phyloP scores from a whole-genome alignment of 2,797 vertebrate species.

The Danio albolineatus region DNA sequence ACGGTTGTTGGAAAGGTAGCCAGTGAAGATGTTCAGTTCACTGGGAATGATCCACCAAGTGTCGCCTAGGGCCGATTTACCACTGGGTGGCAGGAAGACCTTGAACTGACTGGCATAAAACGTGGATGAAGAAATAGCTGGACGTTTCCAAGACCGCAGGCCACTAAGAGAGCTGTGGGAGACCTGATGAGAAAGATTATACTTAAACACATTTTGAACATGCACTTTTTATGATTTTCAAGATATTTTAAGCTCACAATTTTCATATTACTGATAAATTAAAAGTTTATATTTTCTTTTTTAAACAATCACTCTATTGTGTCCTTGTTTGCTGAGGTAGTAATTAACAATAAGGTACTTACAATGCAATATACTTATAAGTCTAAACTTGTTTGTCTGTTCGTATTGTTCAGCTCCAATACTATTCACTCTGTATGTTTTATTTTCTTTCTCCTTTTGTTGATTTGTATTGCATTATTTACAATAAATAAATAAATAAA shows the following conservation, averaged over 20 bases:
- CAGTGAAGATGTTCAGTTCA: slow-evolving; percentile 94
- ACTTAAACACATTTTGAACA: not conserved
- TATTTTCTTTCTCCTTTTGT: no score
- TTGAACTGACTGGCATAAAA: slow-evolving; percentile 88
- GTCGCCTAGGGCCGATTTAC: slow-evolving; percentile 84
- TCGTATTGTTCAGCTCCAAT: no score
- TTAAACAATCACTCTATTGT: no score
- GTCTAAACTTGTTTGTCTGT: no score
- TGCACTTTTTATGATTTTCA: not conserved
- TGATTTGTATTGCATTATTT: no score
- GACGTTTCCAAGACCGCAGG: slow-evolving; percentile 89
- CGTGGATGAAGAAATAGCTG: slow-evolving; percentile 75
- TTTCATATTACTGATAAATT: not conserved
- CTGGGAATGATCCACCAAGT: slow-evolving; percentile 96
- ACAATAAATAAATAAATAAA: no score
- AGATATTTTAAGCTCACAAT: not conserved
- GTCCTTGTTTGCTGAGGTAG: no score
- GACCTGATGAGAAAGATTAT: slow-evolving; percentile 77
- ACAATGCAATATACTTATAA: no score
- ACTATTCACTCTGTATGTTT: no score
- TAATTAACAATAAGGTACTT: no score
- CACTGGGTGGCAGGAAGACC: slow-evolving; percentile 89
- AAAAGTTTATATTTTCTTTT: not conserved
- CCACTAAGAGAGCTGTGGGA: slow-evolving; percentile 89
- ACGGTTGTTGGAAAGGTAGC: slow-evolving; percentile 95